Evolutionary conservation across 2,113 vertebrate genomes (phyloP).

Genomic region (Miniopterus natalensis): DNA sequence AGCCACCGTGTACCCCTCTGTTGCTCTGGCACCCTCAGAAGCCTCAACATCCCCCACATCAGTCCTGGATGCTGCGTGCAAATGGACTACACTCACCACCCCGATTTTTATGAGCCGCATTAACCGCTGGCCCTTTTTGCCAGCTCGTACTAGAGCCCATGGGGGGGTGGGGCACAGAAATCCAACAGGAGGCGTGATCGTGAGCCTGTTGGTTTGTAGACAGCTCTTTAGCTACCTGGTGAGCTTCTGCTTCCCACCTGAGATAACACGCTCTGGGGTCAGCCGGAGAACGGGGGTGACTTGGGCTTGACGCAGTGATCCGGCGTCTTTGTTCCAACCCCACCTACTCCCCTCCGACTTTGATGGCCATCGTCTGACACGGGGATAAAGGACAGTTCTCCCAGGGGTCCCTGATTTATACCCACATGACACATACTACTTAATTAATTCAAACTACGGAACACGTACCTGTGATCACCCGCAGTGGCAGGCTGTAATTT

Average conservation of each 20-base stretch:
- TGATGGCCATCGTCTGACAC: background rate
- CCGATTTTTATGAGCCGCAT: background rate
- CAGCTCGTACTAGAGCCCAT: too few relatives aligned
- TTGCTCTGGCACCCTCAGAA: background rate
- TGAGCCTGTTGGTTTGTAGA: background rate
- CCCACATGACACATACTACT: background rate
- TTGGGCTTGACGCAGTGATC: background rate
- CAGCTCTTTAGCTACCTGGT: background rate
- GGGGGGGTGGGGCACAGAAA: background rate
- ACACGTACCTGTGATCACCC: background rate
- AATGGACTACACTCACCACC: background rate
- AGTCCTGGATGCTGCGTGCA: background rate
- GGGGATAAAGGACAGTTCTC: background rate
- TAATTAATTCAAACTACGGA: background rate
- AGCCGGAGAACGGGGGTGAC: background rate
- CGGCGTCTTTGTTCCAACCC: background rate
- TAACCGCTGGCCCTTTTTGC: background rate
- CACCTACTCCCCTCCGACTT: background rate
- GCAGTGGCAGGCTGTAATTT: background rate
- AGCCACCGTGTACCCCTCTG: background rate
- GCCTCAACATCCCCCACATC: background rate
- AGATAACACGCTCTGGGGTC: background rate
- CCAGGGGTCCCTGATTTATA: background rate
- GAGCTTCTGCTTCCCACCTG: background rate
- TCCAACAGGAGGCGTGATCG: background rate